phyloP scores from a whole-genome alignment of 1,140 invertebrate species.

The Zaprionus capensis region DNA sequence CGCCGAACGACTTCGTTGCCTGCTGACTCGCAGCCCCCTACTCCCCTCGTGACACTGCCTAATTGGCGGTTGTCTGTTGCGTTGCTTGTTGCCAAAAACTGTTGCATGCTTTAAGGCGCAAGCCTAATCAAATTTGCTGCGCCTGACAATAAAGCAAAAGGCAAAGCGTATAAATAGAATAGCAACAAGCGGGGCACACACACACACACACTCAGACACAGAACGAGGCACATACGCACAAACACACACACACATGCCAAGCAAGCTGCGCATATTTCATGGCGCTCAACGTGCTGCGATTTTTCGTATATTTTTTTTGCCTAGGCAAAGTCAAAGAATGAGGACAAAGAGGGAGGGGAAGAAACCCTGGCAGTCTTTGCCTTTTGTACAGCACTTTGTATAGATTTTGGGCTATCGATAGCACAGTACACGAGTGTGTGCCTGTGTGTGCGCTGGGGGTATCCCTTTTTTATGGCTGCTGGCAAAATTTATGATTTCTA shows the following conservation, averaged over 20 bases:
- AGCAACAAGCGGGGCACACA: constrained; percentile 38
- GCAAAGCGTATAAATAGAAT: constrained; percentile 56
- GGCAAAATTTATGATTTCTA: constrained; percentile 81
- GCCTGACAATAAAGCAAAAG: constrained; percentile 54
- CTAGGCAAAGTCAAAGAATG: constrained; percentile 23
- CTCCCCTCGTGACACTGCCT: constrained; percentile 33
- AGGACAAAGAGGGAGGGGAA: neutral
- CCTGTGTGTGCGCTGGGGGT: constrained; percentile 8
- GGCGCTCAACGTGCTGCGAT: constrained; percentile 51
- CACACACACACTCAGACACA: constrained; percentile 17
- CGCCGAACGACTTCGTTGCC: neutral
- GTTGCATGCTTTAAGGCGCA: constrained; percentile 71
- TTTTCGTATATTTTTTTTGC: constrained; percentile 41
- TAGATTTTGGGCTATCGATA: constrained; percentile 79
- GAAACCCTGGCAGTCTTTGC: constrained; percentile 21
- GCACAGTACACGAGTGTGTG: constrained; percentile 22
- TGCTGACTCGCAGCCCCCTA: neutral
- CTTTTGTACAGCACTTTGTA: constrained; percentile 47
- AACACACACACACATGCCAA: constrained; percentile 26
- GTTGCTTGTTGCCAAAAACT: constrained; percentile 68
- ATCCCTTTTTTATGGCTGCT: constrained; percentile 72
- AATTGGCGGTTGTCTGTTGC: constrained; percentile 68
- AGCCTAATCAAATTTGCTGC: constrained; percentile 72
- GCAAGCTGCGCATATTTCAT: constrained; percentile 50
- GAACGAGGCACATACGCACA: neutral